Evolutionary conservation across 2,888 invertebrate genomes (phyloP).

Genomic region (Sipunculus nudus): DNA sequence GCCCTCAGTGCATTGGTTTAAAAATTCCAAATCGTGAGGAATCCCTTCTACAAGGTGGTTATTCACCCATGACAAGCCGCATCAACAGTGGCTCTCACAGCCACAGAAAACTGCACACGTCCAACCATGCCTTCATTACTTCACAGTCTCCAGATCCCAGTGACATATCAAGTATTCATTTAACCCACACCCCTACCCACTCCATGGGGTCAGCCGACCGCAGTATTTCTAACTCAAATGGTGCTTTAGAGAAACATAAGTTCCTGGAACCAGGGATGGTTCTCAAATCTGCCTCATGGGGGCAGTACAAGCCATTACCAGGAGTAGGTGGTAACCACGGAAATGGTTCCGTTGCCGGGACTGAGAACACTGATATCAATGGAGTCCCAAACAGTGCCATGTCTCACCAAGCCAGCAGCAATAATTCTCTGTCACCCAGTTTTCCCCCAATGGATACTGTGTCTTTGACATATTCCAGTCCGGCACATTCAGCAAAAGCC

Average conservation of each 20-base stretch:
- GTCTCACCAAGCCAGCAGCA: constrained; percentile 2
- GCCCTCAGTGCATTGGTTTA: too few relatives aligned
- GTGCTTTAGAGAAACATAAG: neutral
- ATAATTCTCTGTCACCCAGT: constrained; percentile 16
- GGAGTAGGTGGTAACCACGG: neutral
- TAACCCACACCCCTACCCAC: neutral
- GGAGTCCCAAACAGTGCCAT: neutral
- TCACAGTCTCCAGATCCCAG: too few relatives aligned
- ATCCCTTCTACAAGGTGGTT: too few relatives aligned
- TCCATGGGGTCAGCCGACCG: neutral
- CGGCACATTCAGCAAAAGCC: constrained; percentile 19
- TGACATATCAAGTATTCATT: too few relatives aligned
- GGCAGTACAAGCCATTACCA: constrained; percentile 20
- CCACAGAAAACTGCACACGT: too few relatives aligned
- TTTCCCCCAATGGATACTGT: constrained; percentile 14
- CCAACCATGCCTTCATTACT: too few relatives aligned
- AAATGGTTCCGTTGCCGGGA: too few relatives aligned
- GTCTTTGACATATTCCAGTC: constrained; percentile 14
- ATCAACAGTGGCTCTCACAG: too few relatives aligned
- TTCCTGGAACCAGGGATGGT: constrained; percentile 19
- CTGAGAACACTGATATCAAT: too few relatives aligned
- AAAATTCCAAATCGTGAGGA: too few relatives aligned
- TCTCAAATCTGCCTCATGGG: constrained; percentile 19
- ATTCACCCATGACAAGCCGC: too few relatives aligned
- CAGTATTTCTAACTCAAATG: neutral